These are phyloP conservation scores for Nycteola revayana DNA, from an alignment of 2,888 invertebrate genomes.

Conservation along the genomic window DNA sequence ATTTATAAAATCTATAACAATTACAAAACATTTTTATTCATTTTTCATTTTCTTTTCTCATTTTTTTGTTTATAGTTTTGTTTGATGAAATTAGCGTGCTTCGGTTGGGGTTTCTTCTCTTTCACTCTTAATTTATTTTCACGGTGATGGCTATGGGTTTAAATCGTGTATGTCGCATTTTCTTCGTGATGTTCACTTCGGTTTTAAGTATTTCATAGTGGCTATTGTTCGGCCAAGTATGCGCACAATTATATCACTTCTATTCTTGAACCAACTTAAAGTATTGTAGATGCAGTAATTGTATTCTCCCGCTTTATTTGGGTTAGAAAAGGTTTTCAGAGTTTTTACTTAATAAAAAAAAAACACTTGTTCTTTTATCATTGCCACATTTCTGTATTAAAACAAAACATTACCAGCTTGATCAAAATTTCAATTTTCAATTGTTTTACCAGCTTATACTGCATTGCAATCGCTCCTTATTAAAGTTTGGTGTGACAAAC, in stretches of 20 bases:
- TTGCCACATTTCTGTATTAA: constrained; percentile 16
- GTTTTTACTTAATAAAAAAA: background rate
- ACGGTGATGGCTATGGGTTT: constrained; percentile 69
- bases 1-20: too few relatives aligned
- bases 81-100: constrained; percentile 65
- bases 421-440: constrained; percentile 14
- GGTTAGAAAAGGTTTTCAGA: constrained; percentile 7
- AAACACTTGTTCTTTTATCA: constrained; percentile 3
- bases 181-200: constrained; percentile 41
- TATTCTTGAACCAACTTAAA: background rate
- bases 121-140: constrained; percentile 43
- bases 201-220: constrained; percentile 19
- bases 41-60: constrained; percentile 19
- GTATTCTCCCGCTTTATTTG: constrained; percentile 27
- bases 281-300: constrained; percentile 30
- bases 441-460: constrained; percentile 23
- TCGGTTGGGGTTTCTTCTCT: constrained; percentile 55
- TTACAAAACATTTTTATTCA: too few relatives aligned
- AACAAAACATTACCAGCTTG: constrained; percentile 22
- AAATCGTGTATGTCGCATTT: constrained; percentile 46
- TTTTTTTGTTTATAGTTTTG: constrained; percentile 42
- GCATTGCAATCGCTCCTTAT: constrained; percentile 20
- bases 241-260: constrained; percentile 24
- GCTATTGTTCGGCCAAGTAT: constrained; percentile 10
- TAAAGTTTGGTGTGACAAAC: constrained; percentile 13